Conservation (phyloP, 1,140 invertebrate genomes). For the Caerostris darwini region DNA sequence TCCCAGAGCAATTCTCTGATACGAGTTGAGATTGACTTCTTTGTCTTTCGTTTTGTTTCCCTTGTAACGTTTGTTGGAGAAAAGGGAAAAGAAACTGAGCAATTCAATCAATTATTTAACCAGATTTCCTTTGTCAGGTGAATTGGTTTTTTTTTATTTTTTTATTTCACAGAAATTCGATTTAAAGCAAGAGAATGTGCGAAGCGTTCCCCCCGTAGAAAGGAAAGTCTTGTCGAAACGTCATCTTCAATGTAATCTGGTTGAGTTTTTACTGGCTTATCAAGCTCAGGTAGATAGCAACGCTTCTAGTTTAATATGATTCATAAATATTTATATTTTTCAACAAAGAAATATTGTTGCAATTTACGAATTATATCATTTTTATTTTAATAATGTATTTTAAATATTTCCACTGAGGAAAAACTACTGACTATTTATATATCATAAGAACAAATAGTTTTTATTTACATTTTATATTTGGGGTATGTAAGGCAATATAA, state of each 20-base stretch:
- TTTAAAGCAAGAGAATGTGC: not conserved
- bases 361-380: not conserved
- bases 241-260: not conserved
- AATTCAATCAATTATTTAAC: constrained; percentile 49
- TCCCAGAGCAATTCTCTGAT: not conserved
- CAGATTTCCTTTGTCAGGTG: constrained; percentile 21
- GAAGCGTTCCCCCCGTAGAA: not conserved
- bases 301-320: not conserved
- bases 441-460: too few species aligned
- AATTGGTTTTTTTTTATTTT: not conserved
- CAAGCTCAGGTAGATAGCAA: not conserved
- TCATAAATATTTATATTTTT: not conserved
- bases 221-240: constrained; percentile 28
- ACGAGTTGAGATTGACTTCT: constrained; percentile 47
- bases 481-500: too few species aligned
- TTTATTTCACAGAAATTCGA: constrained; percentile 44
- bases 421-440: too few species aligned
- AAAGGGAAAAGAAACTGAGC: not conserved
- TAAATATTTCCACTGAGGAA: too few species aligned
- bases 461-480: too few species aligned
- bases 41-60: not conserved
- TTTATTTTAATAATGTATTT: not conserved
- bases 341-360: not conserved
- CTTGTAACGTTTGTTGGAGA: constrained; percentile 1
- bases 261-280: not conserved